Evolutionary conservation across 1,140 invertebrate species (phyloP), one percentile per base, ranked within the genome.

Genomic region (Babylonia areolata): DNA sequence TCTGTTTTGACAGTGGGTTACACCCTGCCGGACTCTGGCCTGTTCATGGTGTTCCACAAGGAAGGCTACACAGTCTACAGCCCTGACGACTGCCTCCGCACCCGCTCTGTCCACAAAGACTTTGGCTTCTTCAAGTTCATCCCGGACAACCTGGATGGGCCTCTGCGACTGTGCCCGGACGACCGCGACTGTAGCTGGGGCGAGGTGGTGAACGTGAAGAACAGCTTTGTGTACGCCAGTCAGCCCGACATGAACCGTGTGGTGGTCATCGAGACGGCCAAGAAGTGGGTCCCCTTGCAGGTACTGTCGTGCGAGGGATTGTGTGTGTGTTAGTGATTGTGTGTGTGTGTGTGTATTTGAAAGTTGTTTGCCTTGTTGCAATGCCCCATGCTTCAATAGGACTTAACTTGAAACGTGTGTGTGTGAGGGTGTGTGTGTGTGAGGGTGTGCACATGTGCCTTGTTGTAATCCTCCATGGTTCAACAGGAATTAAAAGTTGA

Each of bases 31-130:
- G 77, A 42, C 40, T 51, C 35, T 31, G 89, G 77, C 73, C 89
- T 96, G 86, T 97, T 97, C 91, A 96, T 97, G 88, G 96, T 96
- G 5, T 97, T 97, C 92, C 96, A 97, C 93, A 96, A 97, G 88
- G 96, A 96, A 95, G 97, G 97, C 15, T 96, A 97, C 88, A 96
- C 96, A 2, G 95, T 97, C 3, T 97, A 97, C 93, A 96, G 97
- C 83, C 96, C 97, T 5, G 95, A 95, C n/a, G 95, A 96, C 69
- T 97, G 97, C 92, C 95, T 96, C n/a, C 95, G 97, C 2, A 95
- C 96, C 89, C 96, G 97, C 92, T 96, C 96, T 90, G 97, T 97
- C 84, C 95, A 96, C 91, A 96, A 96, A 17, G 90, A 92, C 73
- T 93, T 92, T 86, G 90, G 90, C 58, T 90, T 92, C 83, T 91